Conservation (phyloP, 37 sponge, comb jelly and placozoan species). For the Beroe forskalii region DNA sequence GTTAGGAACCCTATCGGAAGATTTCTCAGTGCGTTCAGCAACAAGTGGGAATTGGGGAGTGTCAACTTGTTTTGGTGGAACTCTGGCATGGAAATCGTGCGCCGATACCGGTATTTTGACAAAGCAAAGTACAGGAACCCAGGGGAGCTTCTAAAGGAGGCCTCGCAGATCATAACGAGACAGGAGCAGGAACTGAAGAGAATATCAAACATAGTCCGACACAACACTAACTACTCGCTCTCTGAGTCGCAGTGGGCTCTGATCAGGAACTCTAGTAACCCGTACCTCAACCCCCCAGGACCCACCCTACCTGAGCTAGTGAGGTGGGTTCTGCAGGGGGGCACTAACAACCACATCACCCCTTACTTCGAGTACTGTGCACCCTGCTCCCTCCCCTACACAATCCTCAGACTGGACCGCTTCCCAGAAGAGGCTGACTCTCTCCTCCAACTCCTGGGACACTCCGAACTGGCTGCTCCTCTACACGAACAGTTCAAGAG, state of each 20-base stretch:
- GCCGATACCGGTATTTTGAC: neutral
- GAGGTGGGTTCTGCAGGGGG: neutral
- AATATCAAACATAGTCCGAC: neutral
- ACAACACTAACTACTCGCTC: neutral
- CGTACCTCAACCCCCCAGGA: constrained; percentile 48
- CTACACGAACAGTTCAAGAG: neutral
- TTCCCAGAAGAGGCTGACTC: neutral
- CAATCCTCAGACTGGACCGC: constrained; percentile 26
- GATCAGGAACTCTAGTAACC: constrained; percentile 22
- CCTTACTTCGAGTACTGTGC: constrained; percentile 19
- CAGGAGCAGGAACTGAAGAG: neutral
- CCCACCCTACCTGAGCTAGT: constrained; percentile 30
- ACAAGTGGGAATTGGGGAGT: constrained; percentile 53
- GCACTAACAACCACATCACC: neutral
- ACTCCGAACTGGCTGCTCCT: neutral
- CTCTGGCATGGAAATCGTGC: neutral
- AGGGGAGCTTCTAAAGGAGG: neutral
- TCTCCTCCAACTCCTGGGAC: neutral
- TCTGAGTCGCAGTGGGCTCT: neutral
- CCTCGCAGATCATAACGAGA: neutral
- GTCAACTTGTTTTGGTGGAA: neutral
- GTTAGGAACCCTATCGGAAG: constrained; percentile 15
- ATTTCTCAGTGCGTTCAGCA: constrained; percentile 12
- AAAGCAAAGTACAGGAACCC: neutral
- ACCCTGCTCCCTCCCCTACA: constrained; percentile 29